These are phyloP conservation scores for Prunella strophiata DNA, from an alignment of 2,797 vertebrate genomes.

Conservation along the genomic window DNA sequence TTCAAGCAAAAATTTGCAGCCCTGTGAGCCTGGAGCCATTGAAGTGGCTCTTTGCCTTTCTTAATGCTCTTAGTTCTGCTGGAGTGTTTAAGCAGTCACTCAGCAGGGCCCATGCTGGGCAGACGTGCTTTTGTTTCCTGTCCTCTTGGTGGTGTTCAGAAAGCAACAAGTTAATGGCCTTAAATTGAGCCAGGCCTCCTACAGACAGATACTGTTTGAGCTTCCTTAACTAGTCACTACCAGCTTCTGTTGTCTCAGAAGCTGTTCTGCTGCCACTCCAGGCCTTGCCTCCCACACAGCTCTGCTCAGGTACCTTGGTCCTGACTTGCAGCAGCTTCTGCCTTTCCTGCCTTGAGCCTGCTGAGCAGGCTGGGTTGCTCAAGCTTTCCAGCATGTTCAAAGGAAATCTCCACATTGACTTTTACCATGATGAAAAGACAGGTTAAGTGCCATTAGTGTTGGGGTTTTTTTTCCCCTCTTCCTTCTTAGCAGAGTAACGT, in stretches of 20 bases:
- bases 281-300: not conserved
- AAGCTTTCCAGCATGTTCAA: not conserved
- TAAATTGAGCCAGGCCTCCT: not conserved
- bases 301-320: not conserved
- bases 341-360: not conserved
- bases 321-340: constrained; percentile 30
- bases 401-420: not conserved
- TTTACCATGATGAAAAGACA: not conserved
- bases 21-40: not conserved
- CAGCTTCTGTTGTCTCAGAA: not conserved
- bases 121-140: not conserved
- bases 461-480: too few species aligned
- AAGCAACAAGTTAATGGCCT: constrained; percentile 46
- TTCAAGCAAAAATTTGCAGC: constrained; percentile 37
- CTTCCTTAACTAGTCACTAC: not conserved
- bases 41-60: not conserved
- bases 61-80: not conserved
- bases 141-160: constrained; percentile 8
- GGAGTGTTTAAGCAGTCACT: not conserved
- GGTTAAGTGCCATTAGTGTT: not conserved
- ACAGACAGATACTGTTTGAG: not conserved
- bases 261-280: not conserved
- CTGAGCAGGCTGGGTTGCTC: constrained; percentile 1
- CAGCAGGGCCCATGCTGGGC: not conserved
- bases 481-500: not conserved